Percentiles rank a stretch among this genome's conserved stretches.
Conservation (phyloP, 2,888 invertebrate species). For the Toxonevra muliebris region DNA sequence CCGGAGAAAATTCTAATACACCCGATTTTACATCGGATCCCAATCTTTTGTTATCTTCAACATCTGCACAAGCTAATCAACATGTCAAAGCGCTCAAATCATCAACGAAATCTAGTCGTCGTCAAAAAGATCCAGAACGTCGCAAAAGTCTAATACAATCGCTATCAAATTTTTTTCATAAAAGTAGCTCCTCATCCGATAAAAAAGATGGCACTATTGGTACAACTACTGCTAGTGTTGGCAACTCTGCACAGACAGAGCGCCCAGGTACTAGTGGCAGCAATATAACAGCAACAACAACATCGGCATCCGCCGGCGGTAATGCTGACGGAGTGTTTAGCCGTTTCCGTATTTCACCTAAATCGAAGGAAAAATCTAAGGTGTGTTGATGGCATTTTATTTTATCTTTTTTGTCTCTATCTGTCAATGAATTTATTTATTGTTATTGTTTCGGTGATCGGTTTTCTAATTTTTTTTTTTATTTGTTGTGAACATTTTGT, state of each 20-base stretch:
- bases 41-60: constrained; percentile 65
- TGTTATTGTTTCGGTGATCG: background rate
- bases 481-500: background rate
- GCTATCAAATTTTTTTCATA: constrained; percentile 83
- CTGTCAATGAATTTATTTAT: constrained; percentile 12
- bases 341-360: constrained; percentile 71
- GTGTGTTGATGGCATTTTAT: constrained; percentile 61
- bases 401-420: background rate
- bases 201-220: constrained; percentile 45
- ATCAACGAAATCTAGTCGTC: constrained; percentile 45
- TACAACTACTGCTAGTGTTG: constrained; percentile 45
- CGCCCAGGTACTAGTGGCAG: constrained; percentile 66
- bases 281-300: constrained; percentile 33
- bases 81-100: constrained; percentile 39
- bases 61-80: constrained; percentile 37
- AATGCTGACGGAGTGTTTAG: constrained; percentile 65
- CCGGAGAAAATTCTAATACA: constrained; percentile 45
- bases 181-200: constrained; percentile 66
- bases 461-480: background rate
- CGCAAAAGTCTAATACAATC: constrained; percentile 86
- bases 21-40: constrained; percentile 69
- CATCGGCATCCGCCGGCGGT: constrained; percentile 42
- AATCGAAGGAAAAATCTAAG: constrained; percentile 73
- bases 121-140: constrained; percentile 73
- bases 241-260: constrained; percentile 72